Conservation (phyloP, 2,113 vertebrate genomes). For the Ceyx margarethae region DNA sequence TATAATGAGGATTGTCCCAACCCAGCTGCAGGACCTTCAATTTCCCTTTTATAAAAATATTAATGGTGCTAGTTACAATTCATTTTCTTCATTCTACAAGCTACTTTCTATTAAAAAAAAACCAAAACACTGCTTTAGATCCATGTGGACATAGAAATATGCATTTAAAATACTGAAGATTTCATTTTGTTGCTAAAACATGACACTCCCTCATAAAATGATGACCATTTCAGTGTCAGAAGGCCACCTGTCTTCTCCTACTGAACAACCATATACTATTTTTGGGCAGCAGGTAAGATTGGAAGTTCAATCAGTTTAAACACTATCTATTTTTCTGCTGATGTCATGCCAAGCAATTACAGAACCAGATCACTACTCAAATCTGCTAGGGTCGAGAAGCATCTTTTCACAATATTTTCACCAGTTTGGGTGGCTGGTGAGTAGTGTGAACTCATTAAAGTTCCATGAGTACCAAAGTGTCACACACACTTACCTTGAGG, state of each 20-base stretch:
- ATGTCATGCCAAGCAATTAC: neutral
- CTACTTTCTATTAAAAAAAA: neutral
- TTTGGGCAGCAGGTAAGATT: no score
- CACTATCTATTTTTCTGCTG: neutral
- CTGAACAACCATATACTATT: neutral
- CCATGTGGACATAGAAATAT: neutral
- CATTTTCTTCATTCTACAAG: neutral
- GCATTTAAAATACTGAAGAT: neutral
- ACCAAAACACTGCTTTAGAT: neutral
- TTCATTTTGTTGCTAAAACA: neutral
- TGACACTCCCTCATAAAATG: neutral
- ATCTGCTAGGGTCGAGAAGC: fast-evolving
- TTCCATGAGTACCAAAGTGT: fast-evolving
- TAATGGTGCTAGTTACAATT: neutral
- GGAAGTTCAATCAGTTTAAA: neutral
- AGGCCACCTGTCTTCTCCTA: neutral
- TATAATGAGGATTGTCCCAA: no score
- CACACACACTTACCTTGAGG: neutral
- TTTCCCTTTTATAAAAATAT: neutral
- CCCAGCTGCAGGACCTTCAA: neutral
- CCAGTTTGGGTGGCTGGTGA: neutral
- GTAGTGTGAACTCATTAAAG: neutral
- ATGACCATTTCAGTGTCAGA: neutral
- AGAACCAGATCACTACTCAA: neutral
- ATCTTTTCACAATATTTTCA: neutral